phyloP scores from a whole-genome alignment of 2,888 invertebrate species.

The Pheosia gnoma region DNA sequence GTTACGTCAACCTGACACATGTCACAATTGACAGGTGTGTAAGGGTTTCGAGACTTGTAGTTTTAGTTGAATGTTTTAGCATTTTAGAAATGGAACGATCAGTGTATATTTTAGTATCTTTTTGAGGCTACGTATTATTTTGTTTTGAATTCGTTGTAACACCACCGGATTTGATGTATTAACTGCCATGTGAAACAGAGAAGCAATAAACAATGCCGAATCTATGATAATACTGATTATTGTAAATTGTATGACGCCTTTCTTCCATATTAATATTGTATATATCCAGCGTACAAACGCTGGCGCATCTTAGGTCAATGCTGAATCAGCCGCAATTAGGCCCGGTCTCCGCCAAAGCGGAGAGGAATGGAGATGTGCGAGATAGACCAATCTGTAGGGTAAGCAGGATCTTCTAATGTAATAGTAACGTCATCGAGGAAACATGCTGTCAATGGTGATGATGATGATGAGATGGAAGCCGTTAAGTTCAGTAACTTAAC shows the following conservation, averaged over 20 bases:
- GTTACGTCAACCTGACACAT: slow-evolving; percentile 29
- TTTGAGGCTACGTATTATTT: slow-evolving; percentile 53
- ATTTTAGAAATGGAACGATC: slow-evolving; percentile 40
- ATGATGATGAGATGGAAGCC: too few relatives aligned
- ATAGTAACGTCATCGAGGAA: too few relatives aligned
- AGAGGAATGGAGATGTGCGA: too few relatives aligned
- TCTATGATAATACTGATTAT: slow-evolving; percentile 21
- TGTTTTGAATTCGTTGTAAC: slow-evolving; percentile 30
- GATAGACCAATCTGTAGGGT: too few relatives aligned
- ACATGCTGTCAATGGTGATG: too few relatives aligned
- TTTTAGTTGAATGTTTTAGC: slow-evolving; percentile 40
- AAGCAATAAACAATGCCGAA: slow-evolving; percentile 29
- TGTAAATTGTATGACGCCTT: slow-evolving; percentile 13
- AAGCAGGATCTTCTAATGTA: too few relatives aligned
- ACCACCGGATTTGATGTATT: slow-evolving; percentile 39
- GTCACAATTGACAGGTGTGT: slow-evolving; percentile 28
- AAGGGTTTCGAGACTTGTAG: slow-evolving; percentile 37
- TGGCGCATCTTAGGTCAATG: too few relatives aligned
- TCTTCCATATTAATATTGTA: too few relatives aligned
- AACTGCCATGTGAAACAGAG: slow-evolving; percentile 43
- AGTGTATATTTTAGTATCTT: slow-evolving; percentile 45
- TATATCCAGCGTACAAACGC: too few relatives aligned
- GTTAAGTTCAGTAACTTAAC: too few relatives aligned
- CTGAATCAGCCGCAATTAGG: too few relatives aligned
- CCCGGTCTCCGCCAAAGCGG: too few relatives aligned